Evolutionary conservation across 2,888 invertebrate species (phyloP).

Genomic region (Cataglyphis cursor): DNA sequence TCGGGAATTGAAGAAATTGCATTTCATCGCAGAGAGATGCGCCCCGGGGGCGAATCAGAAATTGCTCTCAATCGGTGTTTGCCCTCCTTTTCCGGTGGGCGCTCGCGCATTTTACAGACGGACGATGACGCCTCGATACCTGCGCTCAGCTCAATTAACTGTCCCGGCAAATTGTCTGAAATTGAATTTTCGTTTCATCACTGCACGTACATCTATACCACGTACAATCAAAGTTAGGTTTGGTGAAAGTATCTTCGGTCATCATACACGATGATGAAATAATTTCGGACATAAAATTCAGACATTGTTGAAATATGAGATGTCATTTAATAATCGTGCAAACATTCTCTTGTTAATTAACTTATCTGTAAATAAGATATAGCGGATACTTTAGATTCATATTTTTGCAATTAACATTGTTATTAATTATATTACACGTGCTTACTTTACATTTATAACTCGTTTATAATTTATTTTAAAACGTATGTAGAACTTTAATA

Average conservation of each 20-base stretch:
- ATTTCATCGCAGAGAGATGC: conserved; percentile 34
- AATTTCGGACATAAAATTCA: conserved; percentile 14
- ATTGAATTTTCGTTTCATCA: conserved; percentile 75
- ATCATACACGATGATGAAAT: conserved; percentile 12
- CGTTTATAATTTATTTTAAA: conserved; percentile 15
- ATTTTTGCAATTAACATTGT: not conserved
- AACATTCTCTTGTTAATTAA: not conserved
- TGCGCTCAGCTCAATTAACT: conserved; percentile 76
- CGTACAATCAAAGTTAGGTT: conserved; percentile 52
- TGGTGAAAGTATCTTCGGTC: not conserved
- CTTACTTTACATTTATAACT: not conserved
- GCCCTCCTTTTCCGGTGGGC: conserved; percentile 70
- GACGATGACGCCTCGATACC: conserved; percentile 38
- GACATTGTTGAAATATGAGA: conserved; percentile 3
- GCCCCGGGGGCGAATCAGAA: conserved; percentile 63
- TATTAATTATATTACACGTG: not conserved
- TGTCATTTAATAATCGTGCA: conserved; percentile 26
- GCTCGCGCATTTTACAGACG: conserved; percentile 31
- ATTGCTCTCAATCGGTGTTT: conserved; percentile 77
- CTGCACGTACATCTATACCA: conserved; percentile 1
- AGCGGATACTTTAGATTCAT: not conserved
- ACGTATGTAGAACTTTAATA: not conserved
- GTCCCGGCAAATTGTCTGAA: conserved; percentile 75
- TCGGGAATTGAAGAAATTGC: conserved; percentile 63
- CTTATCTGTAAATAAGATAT: not conserved